Conservation (phyloP, 1,140 invertebrate genomes). For the Trachymyrmex cornetzi region DNA sequence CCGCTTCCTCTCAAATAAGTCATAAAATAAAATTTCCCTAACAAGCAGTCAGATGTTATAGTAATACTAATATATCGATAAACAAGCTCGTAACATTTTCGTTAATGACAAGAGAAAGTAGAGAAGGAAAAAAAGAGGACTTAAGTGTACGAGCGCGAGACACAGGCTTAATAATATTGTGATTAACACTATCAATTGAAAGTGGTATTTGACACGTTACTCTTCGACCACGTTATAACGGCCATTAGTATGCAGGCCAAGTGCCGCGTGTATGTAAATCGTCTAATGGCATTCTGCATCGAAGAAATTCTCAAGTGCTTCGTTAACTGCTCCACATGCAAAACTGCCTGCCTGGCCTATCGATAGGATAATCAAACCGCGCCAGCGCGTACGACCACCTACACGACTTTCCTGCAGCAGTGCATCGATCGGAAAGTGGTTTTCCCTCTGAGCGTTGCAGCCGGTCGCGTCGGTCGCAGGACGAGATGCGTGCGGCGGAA, state of each 20-base stretch:
- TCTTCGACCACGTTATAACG: neutral
- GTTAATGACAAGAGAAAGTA: constrained; percentile 11
- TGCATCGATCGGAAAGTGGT: constrained; percentile 53
- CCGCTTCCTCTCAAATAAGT: neutral
- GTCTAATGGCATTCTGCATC: constrained; percentile 49
- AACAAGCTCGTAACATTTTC: constrained; percentile 26
- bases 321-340: constrained; percentile 55
- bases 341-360: constrained; percentile 39
- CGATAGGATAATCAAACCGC: constrained; percentile 46
- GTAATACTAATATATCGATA: constrained; percentile 2
- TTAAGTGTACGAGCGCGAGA: constrained; percentile 6
- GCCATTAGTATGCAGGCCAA: constrained; percentile 39
- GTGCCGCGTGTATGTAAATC: constrained; percentile 46
- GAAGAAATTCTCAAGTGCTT: constrained; percentile 53
- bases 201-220: constrained; percentile 38
- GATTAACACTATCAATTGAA: constrained; percentile 34
- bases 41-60: constrained; percentile 27
- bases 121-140: neutral
- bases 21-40: constrained; percentile 41
- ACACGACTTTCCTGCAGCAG: constrained; percentile 43
- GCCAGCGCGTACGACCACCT: constrained; percentile 25
- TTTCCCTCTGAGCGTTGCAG: constrained; percentile 56
- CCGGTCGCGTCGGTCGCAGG: constrained; percentile 33
- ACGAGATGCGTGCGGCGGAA: constrained; percentile 52
- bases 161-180: constrained; percentile 14